Evolutionary conservation across 2,113 vertebrate species (phyloP).

Genomic region (Axis porcinus): DNA sequence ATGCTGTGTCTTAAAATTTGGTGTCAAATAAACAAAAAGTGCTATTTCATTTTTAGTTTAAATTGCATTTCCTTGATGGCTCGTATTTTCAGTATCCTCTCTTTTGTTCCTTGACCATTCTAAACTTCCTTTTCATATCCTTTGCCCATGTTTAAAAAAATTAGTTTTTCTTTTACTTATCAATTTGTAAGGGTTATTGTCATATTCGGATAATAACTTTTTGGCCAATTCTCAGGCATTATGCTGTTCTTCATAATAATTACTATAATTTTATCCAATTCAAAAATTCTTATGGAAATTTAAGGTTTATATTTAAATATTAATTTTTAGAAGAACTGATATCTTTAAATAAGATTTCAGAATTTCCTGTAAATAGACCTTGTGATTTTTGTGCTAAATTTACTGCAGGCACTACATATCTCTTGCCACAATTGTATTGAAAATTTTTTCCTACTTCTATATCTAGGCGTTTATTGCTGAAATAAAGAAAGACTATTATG

Average conservation of each 20-base stretch:
- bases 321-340: background rate
- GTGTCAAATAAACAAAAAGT: background rate
- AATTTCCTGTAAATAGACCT: background rate
- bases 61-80: background rate
- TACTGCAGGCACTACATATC: background rate
- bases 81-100: background rate
- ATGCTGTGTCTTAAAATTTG: background rate
- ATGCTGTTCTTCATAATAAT: background rate
- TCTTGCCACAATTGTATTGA: background rate
- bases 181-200: background rate
- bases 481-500: background rate
- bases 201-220: background rate
- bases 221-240: background rate
- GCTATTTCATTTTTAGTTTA: background rate
- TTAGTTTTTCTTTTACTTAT: background rate
- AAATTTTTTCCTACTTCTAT: background rate
- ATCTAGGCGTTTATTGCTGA: background rate
- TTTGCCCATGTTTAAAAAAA: background rate
- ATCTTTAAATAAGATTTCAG: conserved; percentile 6
- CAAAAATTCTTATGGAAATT: background rate
- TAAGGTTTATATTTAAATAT: background rate
- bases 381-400: background rate
- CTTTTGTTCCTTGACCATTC: background rate
- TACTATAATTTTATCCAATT: background rate
- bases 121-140: background rate